A percentile compares a stretch with the other conserved stretches of the same genome.
Conservation (phyloP, 2,113 vertebrate species). For the Siniperca chuatsi region DNA sequence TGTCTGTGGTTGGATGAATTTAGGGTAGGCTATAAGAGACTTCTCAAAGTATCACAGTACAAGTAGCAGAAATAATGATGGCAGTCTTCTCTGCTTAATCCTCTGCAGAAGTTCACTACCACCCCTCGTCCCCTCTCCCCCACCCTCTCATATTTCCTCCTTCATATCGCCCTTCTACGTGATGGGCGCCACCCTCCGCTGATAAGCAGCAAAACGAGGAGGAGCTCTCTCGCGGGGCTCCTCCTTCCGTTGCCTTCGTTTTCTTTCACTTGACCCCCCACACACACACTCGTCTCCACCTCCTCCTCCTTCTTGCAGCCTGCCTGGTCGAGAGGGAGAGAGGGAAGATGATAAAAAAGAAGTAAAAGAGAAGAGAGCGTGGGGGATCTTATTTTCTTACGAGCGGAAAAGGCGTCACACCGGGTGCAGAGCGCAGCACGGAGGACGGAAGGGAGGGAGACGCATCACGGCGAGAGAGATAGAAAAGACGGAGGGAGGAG, state of each 20-base stretch:
- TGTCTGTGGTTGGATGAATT: background rate
- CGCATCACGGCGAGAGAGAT: conserved; percentile 38
- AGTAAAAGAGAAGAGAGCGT: conserved; percentile 28
- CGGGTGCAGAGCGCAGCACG: conserved; percentile 41
- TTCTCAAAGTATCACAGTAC: background rate
- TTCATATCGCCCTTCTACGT: conserved; percentile 6
- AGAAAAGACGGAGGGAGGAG: background rate
- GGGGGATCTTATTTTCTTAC: conserved; percentile 30
- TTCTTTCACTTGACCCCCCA: conserved; percentile 33
- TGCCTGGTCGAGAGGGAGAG: conserved; percentile 18
- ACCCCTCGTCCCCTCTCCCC: background rate
- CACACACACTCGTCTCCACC: conserved; percentile 22
- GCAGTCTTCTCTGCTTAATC: background rate
- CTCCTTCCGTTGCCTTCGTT: conserved; percentile 52
- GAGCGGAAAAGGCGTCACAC: conserved; percentile 75
- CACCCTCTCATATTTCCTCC: conserved; percentile 21
- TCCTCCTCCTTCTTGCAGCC: conserved; percentile 39
- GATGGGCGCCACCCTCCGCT: conserved; percentile 9
- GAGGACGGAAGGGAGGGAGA: conserved; percentile 36
- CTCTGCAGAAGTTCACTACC: background rate
- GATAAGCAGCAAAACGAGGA: conserved; percentile 71
- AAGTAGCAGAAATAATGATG: background rate
- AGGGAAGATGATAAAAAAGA: conserved; percentile 56
- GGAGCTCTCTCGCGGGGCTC: conserved; percentile 72
- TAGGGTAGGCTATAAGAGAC: background rate